A percentile compares a stretch with the other conserved stretches of the same genome.
These are phyloP conservation scores for Ooceraea biroi DNA, from an alignment of 1,140 invertebrate genomes.

Conservation along the genomic window DNA sequence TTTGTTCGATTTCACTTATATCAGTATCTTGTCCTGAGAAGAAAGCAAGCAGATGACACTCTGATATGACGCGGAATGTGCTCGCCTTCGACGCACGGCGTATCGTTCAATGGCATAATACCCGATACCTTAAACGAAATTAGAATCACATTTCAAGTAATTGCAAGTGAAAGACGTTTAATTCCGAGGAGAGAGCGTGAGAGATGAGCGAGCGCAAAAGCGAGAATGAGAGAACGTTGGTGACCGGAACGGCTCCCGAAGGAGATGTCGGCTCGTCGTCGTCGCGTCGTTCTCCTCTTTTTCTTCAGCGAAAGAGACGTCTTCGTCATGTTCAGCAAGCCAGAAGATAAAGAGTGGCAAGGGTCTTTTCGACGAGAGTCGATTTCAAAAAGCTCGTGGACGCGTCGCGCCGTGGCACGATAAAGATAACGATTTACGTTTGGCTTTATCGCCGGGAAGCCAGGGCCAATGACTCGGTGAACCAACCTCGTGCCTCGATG, in stretches of 20 bases:
- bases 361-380: conserved; percentile 20
- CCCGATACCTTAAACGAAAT: background rate
- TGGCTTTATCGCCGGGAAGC: conserved; percentile 66
- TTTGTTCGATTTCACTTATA: conserved; percentile 53
- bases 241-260: background rate
- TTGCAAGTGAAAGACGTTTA: background rate
- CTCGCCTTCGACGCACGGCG: background rate
- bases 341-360: conserved; percentile 44
- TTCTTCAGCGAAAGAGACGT: conserved; percentile 35
- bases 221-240: background rate
- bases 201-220: background rate
- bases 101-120: background rate
- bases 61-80: background rate
- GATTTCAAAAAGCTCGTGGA: conserved; percentile 54
- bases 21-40: conserved; percentile 26
- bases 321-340: conserved; percentile 41
- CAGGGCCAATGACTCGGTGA: conserved; percentile 74
- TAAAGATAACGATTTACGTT: conserved; percentile 79
- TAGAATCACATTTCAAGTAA: background rate
- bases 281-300: conserved; percentile 1
- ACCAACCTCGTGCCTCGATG: conserved; percentile 36
- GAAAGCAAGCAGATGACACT: conserved; percentile 6
- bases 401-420: conserved; percentile 30
- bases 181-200: background rate
- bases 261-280: background rate